phyloP scores from a whole-genome alignment of 2,113 vertebrate genomes.

The Ptyas mucosa region DNA sequence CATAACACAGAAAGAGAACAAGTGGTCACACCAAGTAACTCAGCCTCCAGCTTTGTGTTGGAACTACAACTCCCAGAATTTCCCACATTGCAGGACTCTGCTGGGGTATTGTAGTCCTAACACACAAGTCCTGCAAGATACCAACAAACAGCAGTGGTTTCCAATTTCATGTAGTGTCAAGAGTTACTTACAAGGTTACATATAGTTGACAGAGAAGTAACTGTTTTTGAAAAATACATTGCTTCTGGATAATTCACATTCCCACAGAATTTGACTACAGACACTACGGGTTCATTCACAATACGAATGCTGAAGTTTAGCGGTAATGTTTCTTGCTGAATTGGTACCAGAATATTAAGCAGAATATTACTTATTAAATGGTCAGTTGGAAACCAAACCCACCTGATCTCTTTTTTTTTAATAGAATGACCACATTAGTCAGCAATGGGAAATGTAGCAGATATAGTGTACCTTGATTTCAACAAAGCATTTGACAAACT shows the following conservation, averaged over 20 bases:
- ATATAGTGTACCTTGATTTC: background rate
- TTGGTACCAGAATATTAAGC: background rate
- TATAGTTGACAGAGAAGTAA: background rate
- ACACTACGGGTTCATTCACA: background rate
- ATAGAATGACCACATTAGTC: background rate
- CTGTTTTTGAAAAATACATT: background rate
- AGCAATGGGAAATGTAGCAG: background rate
- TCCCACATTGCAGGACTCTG: background rate
- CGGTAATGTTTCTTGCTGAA: background rate
- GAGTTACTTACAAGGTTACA: background rate
- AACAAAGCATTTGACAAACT: background rate
- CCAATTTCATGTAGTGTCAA: background rate
- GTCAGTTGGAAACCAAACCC: background rate
- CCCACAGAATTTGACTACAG: background rate
- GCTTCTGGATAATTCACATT: background rate
- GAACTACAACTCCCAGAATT: background rate
- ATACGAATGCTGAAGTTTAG: background rate
- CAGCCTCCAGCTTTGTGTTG: background rate
- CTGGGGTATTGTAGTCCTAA: background rate
- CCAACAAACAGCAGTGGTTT: background rate
- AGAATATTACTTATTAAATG: background rate
- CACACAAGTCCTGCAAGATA: background rate
- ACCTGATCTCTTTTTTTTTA: background rate
- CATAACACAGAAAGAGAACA: background rate
- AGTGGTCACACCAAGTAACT: background rate